These are phyloP conservation scores for Genyomyrus donnyi DNA, from an alignment of 2,113 vertebrate species.

Conservation along the genomic window DNA sequence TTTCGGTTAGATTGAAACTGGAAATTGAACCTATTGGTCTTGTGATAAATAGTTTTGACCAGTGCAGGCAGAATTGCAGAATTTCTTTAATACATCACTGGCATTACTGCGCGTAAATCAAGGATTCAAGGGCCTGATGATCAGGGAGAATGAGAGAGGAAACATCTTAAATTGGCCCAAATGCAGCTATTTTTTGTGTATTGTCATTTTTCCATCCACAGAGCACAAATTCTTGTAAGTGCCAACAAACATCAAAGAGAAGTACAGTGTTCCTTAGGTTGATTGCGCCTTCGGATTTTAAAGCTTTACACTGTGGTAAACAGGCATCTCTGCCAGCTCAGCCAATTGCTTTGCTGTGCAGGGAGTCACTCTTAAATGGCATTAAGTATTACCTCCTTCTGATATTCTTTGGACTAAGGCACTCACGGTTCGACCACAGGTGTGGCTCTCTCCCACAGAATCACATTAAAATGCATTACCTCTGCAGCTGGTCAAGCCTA, in stretches of 20 bases:
- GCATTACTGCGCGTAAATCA: neutral
- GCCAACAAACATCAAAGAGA: neutral
- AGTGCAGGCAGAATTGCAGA: neutral
- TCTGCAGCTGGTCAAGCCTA: neutral
- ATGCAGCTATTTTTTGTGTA: neutral
- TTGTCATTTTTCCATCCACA: neutral
- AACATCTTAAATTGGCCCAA: neutral
- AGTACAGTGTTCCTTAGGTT: neutral
- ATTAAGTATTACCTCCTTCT: neutral
- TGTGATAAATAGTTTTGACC: neutral
- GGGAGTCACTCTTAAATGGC: neutral
- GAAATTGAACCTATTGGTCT: neutral
- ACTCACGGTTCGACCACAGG: neutral
- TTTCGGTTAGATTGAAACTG: neutral
- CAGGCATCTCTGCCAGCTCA: neutral
- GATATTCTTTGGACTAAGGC: neutral
- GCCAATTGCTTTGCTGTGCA: neutral
- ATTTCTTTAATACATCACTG: neutral
- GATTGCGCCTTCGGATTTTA: neutral
- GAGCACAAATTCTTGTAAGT: neutral
- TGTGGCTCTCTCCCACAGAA: neutral
- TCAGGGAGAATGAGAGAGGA: neutral
- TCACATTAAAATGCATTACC: conserved; percentile 10
- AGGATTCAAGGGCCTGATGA: neutral
- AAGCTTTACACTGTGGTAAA: neutral